A percentile compares a stretch with the other conserved stretches of the same genome.
These are phyloP conservation scores for Proterorhinus semilunaris DNA, from an alignment of 2,113 vertebrate genomes.

Conservation along the genomic window DNA sequence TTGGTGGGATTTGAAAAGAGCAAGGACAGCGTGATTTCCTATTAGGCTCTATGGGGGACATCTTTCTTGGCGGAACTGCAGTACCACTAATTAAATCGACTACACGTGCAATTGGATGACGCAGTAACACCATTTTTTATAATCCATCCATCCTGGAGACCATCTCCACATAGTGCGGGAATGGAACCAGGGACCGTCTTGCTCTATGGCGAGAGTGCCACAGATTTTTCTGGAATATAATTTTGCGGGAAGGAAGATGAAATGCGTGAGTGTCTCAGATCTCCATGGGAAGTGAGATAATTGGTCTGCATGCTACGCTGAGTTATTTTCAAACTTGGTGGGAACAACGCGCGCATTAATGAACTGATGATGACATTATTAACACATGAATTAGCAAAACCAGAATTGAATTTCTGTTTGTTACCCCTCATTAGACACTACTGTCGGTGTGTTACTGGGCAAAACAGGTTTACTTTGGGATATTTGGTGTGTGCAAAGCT, in stretches of 20 bases:
- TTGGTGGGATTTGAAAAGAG: too few species aligned
- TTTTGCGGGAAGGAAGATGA: conserved; percentile 36
- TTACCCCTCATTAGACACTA: conserved; percentile 25
- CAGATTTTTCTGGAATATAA: conserved; percentile 20
- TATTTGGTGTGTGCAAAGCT: background rate
- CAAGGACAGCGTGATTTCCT: too few species aligned
- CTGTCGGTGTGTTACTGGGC: background rate
- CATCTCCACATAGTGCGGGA: too few species aligned
- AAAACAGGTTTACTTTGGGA: background rate
- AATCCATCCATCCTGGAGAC: too few species aligned
- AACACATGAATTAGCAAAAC: conserved; percentile 43
- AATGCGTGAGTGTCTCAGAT: conserved; percentile 35
- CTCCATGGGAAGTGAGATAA: conserved; percentile 40
- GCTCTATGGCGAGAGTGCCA: too few species aligned
- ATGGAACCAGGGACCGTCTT: too few species aligned
- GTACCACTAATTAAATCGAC: too few species aligned
- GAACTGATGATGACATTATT: conserved; percentile 38
- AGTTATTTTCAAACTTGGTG: conserved; percentile 17
- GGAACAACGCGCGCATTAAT: conserved; percentile 25
- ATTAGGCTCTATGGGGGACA: too few species aligned
- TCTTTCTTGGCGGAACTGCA: too few species aligned
- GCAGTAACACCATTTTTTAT: too few species aligned
- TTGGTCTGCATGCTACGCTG: conserved; percentile 28
- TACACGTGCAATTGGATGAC: too few species aligned
- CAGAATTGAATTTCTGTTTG: conserved; percentile 15